phyloP scores from a whole-genome alignment of 2,888 invertebrate genomes.

The Phalera bucephala region DNA sequence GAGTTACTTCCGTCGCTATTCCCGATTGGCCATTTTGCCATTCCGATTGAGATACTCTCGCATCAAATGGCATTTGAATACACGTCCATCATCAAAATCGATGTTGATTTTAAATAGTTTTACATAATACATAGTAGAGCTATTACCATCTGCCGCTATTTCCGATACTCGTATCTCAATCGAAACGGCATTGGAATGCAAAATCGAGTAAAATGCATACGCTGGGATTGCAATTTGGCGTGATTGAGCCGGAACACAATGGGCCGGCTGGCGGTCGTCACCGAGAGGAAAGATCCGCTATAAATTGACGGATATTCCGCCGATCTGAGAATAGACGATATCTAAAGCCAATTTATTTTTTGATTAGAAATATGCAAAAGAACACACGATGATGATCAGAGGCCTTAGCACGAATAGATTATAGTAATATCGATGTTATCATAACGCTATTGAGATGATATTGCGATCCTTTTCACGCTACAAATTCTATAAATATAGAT shows the following conservation, averaged over 20 bases:
- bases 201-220: constrained; percentile 64
- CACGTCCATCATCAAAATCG: too few relatives aligned
- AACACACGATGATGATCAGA: neutral
- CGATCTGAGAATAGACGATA: constrained; percentile 35
- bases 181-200: constrained; percentile 45
- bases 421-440: too few relatives aligned
- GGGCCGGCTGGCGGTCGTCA: constrained; percentile 27
- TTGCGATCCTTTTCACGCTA: too few relatives aligned
- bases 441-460: too few relatives aligned
- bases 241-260: constrained; percentile 60
- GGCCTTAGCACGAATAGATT: too few relatives aligned
- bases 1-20: constrained; percentile 26
- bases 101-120: constrained; percentile 24
- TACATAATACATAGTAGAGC: constrained; percentile 14
- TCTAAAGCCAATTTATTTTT: neutral
- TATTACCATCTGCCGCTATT: constrained; percentile 35
- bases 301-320: constrained; percentile 45
- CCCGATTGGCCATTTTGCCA: too few relatives aligned
- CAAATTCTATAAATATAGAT: too few relatives aligned
- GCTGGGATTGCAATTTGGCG: constrained; percentile 57
- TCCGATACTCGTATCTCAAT: constrained; percentile 40
- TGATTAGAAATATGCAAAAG: constrained; percentile 14
- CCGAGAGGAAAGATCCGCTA: constrained; percentile 31
- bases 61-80: too few relatives aligned
- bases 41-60: too few relatives aligned